Evolutionary conservation across 2,888 invertebrate species (phyloP), one percentile per base, ranked within the genome.

Genomic region (Cyrtodaria siliqua): DNA sequence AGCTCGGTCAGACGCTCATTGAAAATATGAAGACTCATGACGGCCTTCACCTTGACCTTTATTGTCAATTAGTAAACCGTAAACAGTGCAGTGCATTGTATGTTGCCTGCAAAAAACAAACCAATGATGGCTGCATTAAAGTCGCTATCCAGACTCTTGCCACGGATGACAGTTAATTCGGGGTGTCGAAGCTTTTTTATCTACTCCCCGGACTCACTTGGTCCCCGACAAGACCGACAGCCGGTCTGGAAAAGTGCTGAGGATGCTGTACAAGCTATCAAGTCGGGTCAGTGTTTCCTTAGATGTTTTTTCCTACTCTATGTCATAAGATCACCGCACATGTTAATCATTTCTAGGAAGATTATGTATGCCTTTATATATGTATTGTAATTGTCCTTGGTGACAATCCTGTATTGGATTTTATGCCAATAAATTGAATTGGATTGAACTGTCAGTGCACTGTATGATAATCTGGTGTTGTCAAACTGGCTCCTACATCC

Each of bases 151-250:
- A 44, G 67, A 52, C 59, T 70, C 23, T 57, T 62, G 2, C 73
- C 60, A 33, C 64, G 79, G 24, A 27, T 61, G 70, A 44, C 74
- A 70, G 16, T n/a, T 18, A 33, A 23, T 6, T 52, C 18, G 23
- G 44, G 50, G 0, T 23, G 57, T 16, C 62, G 74, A 4, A 61
- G 57, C 20, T 38, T 50, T 18, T 52, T 33, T 44, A 96, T 97
- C 0, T 97, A 97, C 90, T 95, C 95, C 24, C 95, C 95, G 80
- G 97, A 97, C 92, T 95, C 97, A 50, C 95, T 97, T 44, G 96
- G 97, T 93, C 96, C 97, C 16, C 95, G 95, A 33, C 88, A 86
- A 16, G 95, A 95, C 81, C 95, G 95, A 78, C 94, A 95, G 75
- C 97, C 97, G 0, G 95, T 95, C 40, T 88, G 87, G 88, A 94